Evolutionary conservation across 2,888 invertebrate species (phyloP), one percentile per base, ranked within the genome.

Genomic region (Busseola fusca): DNA sequence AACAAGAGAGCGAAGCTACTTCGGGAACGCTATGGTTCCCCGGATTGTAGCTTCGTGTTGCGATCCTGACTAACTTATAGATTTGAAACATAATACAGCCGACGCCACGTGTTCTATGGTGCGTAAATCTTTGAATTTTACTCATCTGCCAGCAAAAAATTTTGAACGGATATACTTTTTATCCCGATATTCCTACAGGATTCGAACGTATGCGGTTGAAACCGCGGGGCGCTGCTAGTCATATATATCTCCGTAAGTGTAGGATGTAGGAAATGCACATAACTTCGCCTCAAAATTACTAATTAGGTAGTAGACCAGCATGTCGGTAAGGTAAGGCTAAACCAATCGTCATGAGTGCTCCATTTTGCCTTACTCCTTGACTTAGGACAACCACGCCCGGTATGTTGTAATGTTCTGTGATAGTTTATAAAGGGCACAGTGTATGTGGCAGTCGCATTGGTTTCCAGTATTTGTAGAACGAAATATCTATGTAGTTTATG

Each of bases 351-450:
- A 34, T 40, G 40, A 58, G 37, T 52, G 0, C 64, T 77, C 77
- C 64, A 78, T 81, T 76, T 69, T 4, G 12, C 12, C 3, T 4
- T 65, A 50, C 16, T 69, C 54, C 12, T 12, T 65, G 64, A 4
- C 7, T 14, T 37, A 25, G 34, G 14, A 21, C 27, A 21, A n/a
- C 80, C 83, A 76, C 82, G 74, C 82, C 82, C 83, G 40, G 50
- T 34, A 30, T 78, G 69, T 69, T 72, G 80, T 37, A 84, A 84
- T 78, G 62, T 52, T 81, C 52, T 70, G 37, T 60, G 64, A 63
- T 73, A 60, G 67, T 72, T 67, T 45, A 42, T 58, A 83, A 63
- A 78, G 75, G 76, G 69, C 67, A 70, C 59, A 56, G 71, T 57
- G 57, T 68, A 56, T 68, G 63, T 52, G 68, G 40, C 54, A 52